Evolutionary conservation across 1,140 invertebrate genomes (phyloP), one percentile per base, ranked within the genome.

Genomic region (Tachypleus tridentatus): DNA sequence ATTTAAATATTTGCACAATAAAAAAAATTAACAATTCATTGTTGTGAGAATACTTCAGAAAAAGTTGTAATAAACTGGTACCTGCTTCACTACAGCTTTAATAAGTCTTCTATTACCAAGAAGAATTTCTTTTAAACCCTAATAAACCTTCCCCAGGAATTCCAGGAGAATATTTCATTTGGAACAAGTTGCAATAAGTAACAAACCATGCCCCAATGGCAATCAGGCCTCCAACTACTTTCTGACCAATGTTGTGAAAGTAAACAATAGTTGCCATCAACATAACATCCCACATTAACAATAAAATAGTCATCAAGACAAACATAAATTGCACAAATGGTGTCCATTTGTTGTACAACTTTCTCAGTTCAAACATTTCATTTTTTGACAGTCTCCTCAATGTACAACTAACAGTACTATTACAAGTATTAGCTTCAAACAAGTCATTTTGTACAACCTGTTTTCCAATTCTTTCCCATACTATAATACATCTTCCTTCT

Each of bases 211-310:
- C 87, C 5, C 87, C 71, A 69, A 97, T 85, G 3, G 93, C 93
- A 70, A 91, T 80, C 11, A 87, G 79, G 9, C 89, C 89, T 67
- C 89, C 94, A 5, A 93, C 74, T 61, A 98, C 86, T 76, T 98
- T 98, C 75, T 97, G 93, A 49, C 93, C 83, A 85, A 97, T 91
- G 54, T 87, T 89, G 76, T 98, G 95, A 80, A 93, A 97, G 77
- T 96, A 95, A 0, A 97, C 77, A 74, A 96, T 85, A 3, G 92
- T 96, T n/a, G 84, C 85, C 3, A 91, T 79, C 29, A 98, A 77
- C 93, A 97, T 95, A 2, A 94, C 81, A 78, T 98, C 93, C 91
- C 93, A 97, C 4, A 97, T 72, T 6, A 97, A 69, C 72, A 86
- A 85, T 52, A 97, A 80, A 0, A 86, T 59, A 0, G 93, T 86